Evolutionary conservation across 2,888 invertebrate genomes (phyloP).

Genomic region (Coelopa pilipes): DNA sequence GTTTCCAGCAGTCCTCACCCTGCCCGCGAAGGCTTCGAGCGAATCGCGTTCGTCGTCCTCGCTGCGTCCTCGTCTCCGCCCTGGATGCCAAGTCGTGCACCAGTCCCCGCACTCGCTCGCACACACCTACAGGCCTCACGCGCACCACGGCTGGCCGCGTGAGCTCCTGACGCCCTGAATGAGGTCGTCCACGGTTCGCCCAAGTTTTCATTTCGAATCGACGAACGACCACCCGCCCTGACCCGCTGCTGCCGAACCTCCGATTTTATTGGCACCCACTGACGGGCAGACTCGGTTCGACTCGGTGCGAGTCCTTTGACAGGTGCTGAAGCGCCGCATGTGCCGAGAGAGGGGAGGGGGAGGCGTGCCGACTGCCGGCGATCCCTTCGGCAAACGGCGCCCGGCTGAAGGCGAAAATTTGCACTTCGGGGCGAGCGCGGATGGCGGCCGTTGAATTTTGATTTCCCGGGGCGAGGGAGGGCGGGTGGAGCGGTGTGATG

Average conservation of each 20-base stretch:
- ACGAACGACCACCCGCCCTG: background rate
- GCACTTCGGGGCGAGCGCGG: too few relatives aligned
- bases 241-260: conserved; percentile 38
- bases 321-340: too few relatives aligned
- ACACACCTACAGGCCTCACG: conserved; percentile 36
- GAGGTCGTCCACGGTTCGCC: conserved; percentile 28
- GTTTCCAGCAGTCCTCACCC: background rate
- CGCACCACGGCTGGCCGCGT: conserved; percentile 14
- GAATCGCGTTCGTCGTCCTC: background rate
- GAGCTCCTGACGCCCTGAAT: conserved; percentile 29
- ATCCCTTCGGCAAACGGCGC: too few relatives aligned
- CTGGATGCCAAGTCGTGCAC: background rate
- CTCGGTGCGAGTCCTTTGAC: too few relatives aligned
- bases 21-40: background rate
- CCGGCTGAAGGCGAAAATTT: too few relatives aligned
- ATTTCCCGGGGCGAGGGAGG: too few relatives aligned
- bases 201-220: conserved; percentile 2
- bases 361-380: background rate
- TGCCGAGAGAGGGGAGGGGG: background rate
- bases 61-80: background rate
- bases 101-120: conserved; percentile 37
- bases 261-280: conserved; percentile 1
- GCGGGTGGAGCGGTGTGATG: too few relatives aligned
- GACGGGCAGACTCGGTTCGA: background rate
- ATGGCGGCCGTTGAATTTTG: too few relatives aligned